A percentile compares a stretch with the other conserved stretches of the same genome.
phyloP scores from a whole-genome alignment of 30 jellyfish, hydroid and myxozoan species.

The Aurelia sp. region DNA sequence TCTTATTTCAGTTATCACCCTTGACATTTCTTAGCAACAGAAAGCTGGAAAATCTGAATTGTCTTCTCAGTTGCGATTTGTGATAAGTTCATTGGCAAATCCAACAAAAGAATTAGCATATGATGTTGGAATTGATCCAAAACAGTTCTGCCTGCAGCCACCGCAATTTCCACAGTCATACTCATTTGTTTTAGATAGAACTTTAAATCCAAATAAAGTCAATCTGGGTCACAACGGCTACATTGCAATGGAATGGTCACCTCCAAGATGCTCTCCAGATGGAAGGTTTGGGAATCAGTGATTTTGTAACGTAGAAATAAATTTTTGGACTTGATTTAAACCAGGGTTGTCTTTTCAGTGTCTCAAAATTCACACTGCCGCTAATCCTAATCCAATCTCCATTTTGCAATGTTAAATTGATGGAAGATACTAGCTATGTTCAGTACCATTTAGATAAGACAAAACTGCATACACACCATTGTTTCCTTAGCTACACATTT shows the following conservation, averaged over 20 bases:
- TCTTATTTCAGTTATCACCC: background rate
- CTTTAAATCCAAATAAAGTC: constrained; percentile 59
- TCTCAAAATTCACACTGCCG: too few relatives aligned
- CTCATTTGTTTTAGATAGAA: constrained; percentile 38
- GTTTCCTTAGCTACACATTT: too few relatives aligned
- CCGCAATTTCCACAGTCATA: constrained; percentile 31
- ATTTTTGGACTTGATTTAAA: too few relatives aligned
- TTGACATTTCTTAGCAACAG: constrained; percentile 24
- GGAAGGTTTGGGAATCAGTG: constrained; percentile 31
- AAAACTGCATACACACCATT: too few relatives aligned
- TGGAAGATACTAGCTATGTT: too few relatives aligned
- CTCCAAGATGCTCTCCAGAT: constrained; percentile 19
- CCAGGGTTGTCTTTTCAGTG: too few relatives aligned
- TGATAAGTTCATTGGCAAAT: constrained; percentile 18
- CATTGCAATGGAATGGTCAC: constrained; percentile 44
- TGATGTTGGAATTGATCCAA: constrained; percentile 63
- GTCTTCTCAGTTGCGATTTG: constrained; percentile 23
- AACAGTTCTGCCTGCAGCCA: constrained; percentile 55
- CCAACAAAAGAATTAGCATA: constrained; percentile 30
- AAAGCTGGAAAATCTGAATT: constrained; percentile 3
- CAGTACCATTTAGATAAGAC: too few relatives aligned
- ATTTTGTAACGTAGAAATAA: too few relatives aligned
- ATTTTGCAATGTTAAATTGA: too few relatives aligned
- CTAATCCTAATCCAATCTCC: too few relatives aligned
- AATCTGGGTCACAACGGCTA: constrained; percentile 14